Evolutionary conservation across 1,140 invertebrate genomes (phyloP).

Genomic region (Drosophila biarmipes): DNA sequence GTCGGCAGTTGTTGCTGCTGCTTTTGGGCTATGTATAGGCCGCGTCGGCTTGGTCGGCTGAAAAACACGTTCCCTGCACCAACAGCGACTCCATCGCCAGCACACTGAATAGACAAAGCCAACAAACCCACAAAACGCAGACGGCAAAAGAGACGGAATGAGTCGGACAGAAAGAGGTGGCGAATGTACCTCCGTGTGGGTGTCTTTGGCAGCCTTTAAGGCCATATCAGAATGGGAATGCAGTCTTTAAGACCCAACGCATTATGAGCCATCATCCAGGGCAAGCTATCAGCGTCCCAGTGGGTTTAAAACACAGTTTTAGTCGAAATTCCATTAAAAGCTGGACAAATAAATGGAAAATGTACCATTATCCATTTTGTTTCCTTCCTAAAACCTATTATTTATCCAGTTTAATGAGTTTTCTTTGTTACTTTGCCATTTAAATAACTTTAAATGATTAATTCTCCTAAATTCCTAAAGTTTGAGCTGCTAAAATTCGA

Average conservation of each 20-base stretch:
- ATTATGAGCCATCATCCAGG: slow-evolving; percentile 13
- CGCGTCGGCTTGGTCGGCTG: slow-evolving; percentile 50
- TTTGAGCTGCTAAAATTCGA: background rate
- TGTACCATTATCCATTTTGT: no score
- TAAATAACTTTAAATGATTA: background rate
- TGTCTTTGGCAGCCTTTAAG: slow-evolving; percentile 55
- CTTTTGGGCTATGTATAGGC: slow-evolving; percentile 46
- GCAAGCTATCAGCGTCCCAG: background rate
- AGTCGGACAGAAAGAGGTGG: background rate
- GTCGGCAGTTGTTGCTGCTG: slow-evolving; percentile 15
- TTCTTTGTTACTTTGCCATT: background rate
- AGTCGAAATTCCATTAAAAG: background rate
- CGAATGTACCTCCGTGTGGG: slow-evolving; percentile 15
- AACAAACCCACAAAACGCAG: slow-evolving; percentile 49
- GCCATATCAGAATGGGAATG: slow-evolving; percentile 39
- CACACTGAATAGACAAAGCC: slow-evolving; percentile 33
- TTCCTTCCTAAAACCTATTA: no score
- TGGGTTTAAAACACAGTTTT: background rate
- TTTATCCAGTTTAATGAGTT: no score
- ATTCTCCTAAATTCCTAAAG: background rate
- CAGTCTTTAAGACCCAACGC: slow-evolving; percentile 38
- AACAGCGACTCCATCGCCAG: slow-evolving; percentile 15
- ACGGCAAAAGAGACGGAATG: slow-evolving; percentile 7
- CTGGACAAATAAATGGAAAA: background rate
- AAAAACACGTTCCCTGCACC: slow-evolving; percentile 66